Conservation (phyloP, 2,888 invertebrate species). For the Tortricodes alternella region DNA sequence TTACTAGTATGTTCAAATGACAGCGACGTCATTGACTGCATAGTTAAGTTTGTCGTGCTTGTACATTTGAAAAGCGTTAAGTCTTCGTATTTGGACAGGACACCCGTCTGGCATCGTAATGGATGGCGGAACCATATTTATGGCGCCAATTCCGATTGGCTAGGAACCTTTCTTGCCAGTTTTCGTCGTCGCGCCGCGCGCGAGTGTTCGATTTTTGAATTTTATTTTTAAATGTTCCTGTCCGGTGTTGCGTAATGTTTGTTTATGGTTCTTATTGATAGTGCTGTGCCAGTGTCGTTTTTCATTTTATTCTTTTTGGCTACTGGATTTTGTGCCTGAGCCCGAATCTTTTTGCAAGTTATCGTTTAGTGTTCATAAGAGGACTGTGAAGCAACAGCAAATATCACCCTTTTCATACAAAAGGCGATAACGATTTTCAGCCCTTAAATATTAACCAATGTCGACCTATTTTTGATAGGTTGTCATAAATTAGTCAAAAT, state of each 20-base stretch:
- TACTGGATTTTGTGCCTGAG: no score
- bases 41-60: conserved; percentile 2
- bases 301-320: no score
- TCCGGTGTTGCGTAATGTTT: conserved; percentile 42
- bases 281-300: not conserved
- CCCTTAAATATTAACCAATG: no score
- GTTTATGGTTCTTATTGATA: conserved; percentile 30
- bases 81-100: conserved; percentile 35
- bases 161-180: conserved; percentile 49
- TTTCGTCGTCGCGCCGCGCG: conserved; percentile 52
- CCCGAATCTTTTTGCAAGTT: no score
- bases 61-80: conserved; percentile 30
- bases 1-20: not conserved
- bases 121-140: conserved; percentile 48
- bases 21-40: conserved; percentile 2
- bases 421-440: no score
- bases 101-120: conserved; percentile 60
- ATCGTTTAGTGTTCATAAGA: no score
- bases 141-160: conserved; percentile 45
- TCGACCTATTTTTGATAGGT: no score
- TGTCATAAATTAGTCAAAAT: no score
- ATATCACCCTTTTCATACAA: no score
- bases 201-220: conserved; percentile 50
- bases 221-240: conserved; percentile 42
- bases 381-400: no score